Conservation (phyloP, 2,888 invertebrate genomes). For the Willowsia nigromaculata region DNA sequence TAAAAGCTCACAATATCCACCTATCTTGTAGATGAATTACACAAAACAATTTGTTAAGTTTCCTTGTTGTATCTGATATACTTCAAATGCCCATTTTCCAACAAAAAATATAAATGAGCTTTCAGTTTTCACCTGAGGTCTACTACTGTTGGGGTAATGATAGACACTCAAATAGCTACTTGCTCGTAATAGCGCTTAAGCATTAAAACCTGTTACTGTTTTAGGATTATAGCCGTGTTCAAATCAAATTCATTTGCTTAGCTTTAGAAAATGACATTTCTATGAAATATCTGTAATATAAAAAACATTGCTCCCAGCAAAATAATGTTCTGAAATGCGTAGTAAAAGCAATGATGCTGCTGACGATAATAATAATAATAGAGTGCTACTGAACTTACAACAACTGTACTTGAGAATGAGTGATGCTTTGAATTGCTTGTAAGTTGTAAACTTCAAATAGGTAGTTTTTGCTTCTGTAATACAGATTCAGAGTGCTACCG, state of each 20-base stretch:
- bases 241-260: not conserved
- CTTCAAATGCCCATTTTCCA: not conserved
- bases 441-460: constrained; percentile 13
- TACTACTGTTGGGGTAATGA: constrained; percentile 12
- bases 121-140: not conserved
- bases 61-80: not conserved
- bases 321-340: not conserved
- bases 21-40: not conserved
- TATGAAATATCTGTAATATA: not conserved
- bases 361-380: constrained; percentile 33
- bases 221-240: not conserved
- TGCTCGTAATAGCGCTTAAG: not conserved
- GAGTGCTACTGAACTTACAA: constrained; percentile 54
- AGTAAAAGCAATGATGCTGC: not conserved
- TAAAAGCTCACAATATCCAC: not conserved
- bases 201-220: constrained; percentile 2
- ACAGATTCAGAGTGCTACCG: constrained; percentile 25
- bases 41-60: not conserved
- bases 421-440: constrained; percentile 36
- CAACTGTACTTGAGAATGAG: not conserved
- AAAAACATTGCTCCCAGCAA: constrained; percentile 1
- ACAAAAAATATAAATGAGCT: not conserved
- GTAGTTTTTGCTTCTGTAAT: constrained; percentile 35
- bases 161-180: not conserved
- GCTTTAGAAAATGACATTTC: constrained; percentile 22